Base-by-base conservation (phyloP, 2,113 vertebrate species). In the Eonycteris spelaea region DNA sequence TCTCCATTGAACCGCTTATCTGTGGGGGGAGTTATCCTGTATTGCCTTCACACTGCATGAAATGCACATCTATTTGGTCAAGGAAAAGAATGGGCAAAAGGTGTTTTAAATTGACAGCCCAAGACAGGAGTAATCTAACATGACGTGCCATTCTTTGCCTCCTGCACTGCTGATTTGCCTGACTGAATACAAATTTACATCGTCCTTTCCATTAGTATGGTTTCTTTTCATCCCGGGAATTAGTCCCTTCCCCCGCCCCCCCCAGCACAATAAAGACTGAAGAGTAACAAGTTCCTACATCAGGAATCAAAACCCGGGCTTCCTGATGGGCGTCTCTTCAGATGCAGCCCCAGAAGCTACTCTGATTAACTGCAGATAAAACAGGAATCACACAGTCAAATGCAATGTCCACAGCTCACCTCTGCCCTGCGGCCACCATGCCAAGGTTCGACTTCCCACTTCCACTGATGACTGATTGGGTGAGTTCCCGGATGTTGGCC, bases 51-150 rank as follows among this genome's bases (percentile, higher is more conserved):
- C 57, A 55, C 95, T 78, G 94, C 26, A 10, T 87, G 85, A 96
- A 97, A 85, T 95, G 96, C 96, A 96, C 93, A 94, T 97, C 96
- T 92, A 78, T 86, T 94, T 83, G 95, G 95, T 63, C 96, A 93
- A 95, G 89, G 96, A 92, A 98, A 97, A 97, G 98, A 97, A 95
- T 84, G 96, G 96, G 98, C 94, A 96, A 94, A 98, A 97, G 68
- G 59, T 96, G 95, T 90, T 98, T 95, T 94, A 95, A 97, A 96
- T 53, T 98, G 98, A 98, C 98, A 97, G 96, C 94, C 85, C 92
- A 45, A 97, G 98, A 97, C 94, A 82, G 82, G 87, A 88, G 40
- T 96, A 97, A 98, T 97, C 98, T 95, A 67, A 95, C 95, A 90
- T 51, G 48, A 51, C 13, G 48, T 91, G 96, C 98, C 95, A 86